phyloP scores from a whole-genome alignment of 2,888 invertebrate species.

The Drosophila anceps region DNA sequence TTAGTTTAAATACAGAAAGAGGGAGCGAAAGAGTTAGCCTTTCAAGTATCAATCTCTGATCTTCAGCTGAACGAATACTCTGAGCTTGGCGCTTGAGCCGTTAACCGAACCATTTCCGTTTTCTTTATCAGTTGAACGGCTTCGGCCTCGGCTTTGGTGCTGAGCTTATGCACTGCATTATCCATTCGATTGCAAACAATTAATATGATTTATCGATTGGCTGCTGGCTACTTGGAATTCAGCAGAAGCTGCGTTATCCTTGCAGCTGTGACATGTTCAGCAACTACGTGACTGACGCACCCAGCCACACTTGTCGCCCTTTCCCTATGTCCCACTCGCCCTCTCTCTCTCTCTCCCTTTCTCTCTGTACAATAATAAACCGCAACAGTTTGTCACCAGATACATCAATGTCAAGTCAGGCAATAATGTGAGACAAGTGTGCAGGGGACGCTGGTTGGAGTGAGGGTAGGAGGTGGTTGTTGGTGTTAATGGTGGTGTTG shows the following conservation, averaged over 20 bases:
- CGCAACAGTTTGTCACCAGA: slow-evolving; percentile 82
- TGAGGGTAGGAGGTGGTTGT: background rate
- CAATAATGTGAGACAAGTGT: slow-evolving; percentile 62
- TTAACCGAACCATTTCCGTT: background rate
- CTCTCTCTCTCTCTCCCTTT: background rate
- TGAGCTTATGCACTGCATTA: slow-evolving; percentile 38
- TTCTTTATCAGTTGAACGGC: background rate
- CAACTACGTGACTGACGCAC: slow-evolving; percentile 60
- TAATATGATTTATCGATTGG: slow-evolving; percentile 76
- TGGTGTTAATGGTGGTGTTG: slow-evolving; percentile 1
- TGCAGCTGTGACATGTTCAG: slow-evolving; percentile 67
- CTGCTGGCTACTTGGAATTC: slow-evolving; percentile 17
- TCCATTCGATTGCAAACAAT: slow-evolving; percentile 58
- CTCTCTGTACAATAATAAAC: slow-evolving; percentile 68
- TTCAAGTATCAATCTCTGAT: no score
- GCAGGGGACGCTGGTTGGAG: background rate
- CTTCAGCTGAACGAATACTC: background rate
- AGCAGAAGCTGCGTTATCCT: slow-evolving; percentile 34
- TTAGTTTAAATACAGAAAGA: no score
- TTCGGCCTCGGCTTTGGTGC: background rate
- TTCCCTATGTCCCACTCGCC: background rate
- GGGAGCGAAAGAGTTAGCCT: background rate
- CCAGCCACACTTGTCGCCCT: background rate
- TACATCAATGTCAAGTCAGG: slow-evolving; percentile 76
- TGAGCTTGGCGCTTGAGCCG: background rate